Evolutionary conservation across 2,113 vertebrate genomes (phyloP).

Genomic region (Strix aluco): DNA sequence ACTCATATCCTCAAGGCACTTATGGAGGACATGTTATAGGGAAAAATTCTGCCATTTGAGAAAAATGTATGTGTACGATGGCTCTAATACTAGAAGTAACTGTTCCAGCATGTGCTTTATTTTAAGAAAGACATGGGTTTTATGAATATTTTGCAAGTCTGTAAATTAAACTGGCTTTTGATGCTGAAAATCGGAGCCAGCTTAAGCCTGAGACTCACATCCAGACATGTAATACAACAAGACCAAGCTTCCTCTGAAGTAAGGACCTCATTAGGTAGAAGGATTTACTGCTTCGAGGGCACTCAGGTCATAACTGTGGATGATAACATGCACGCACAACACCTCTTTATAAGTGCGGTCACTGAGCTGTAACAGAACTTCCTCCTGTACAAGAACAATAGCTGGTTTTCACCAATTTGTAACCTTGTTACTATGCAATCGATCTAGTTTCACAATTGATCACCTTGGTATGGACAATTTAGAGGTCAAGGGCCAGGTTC

Average conservation of each 20-base stretch:
- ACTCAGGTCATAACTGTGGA: background rate
- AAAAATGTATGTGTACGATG: background rate
- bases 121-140: background rate
- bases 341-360: background rate
- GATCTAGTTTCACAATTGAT: background rate
- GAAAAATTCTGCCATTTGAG: background rate
- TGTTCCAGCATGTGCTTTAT: background rate
- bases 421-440: background rate
- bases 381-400: background rate
- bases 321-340: background rate
- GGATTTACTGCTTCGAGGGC: background rate
- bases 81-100: background rate
- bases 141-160: background rate
- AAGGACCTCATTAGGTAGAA: background rate
- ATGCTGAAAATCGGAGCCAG: background rate
- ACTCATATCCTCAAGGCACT: background rate
- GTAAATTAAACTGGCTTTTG: background rate
- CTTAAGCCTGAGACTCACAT: background rate
- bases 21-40: background rate
- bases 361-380: background rate
- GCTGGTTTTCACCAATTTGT: background rate
- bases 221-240: background rate
- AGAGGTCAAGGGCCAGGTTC: background rate
- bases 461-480: background rate
- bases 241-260: background rate